Percentiles rank a stretch among this genome's conserved stretches.
phyloP scores from a whole-genome alignment of 2,797 vertebrate genomes.

The Sylvia borin region DNA sequence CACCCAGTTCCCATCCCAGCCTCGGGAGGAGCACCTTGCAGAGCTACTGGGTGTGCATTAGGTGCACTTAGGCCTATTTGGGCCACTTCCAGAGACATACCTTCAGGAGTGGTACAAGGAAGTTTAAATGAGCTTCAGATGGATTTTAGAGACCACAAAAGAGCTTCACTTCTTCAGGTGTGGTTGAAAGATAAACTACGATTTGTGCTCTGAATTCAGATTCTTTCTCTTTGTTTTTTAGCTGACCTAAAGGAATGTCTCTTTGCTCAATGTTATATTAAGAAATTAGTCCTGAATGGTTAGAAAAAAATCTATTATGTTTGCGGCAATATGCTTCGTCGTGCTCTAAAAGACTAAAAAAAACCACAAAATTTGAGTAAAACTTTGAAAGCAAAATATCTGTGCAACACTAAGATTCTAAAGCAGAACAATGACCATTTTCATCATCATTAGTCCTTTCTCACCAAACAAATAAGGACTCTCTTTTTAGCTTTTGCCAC shows the following conservation, averaged over 20 bases:
- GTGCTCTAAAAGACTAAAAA: background rate
- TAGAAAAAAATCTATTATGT: background rate
- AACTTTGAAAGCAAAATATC: slow-evolving; percentile 39
- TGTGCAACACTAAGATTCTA: slow-evolving; percentile 17
- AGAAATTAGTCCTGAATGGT: background rate
- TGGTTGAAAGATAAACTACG: background rate
- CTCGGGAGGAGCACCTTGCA: background rate
- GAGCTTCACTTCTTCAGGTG: background rate
- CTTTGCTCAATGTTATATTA: background rate
- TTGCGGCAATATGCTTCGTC: background rate
- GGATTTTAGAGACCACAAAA: background rate
- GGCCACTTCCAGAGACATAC: background rate
- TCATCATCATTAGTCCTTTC: slow-evolving; percentile 32
- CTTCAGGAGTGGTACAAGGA: background rate
- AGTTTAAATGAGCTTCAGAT: background rate
- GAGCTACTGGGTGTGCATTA: background rate
- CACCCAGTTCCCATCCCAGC: background rate
- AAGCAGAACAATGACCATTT: slow-evolving; percentile 7
- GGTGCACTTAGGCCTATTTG: background rate
- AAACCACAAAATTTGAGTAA: background rate
- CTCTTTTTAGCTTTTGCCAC: slow-evolving; percentile 31
- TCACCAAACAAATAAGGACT: slow-evolving; percentile 52
- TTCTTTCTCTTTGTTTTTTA: background rate
- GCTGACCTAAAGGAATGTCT: background rate
- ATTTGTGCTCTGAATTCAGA: background rate